Conservation (phyloP, 2,113 vertebrate species). For the Ctenomys sociabilis region DNA sequence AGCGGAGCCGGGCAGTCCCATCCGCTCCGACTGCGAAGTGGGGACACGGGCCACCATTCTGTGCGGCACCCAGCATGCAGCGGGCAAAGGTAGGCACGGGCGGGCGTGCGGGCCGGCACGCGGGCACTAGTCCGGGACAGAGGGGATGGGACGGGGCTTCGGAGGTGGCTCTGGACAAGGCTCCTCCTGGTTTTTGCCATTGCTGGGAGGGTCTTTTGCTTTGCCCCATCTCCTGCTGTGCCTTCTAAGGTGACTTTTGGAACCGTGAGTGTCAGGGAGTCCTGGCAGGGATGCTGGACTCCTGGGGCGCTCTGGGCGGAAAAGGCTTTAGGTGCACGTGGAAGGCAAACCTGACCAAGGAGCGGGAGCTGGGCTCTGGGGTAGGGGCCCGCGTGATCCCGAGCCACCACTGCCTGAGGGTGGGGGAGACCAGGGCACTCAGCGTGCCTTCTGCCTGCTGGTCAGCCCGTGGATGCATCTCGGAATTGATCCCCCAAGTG, state of each 20-base stretch:
- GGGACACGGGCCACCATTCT: background rate
- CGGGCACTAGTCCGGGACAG: background rate
- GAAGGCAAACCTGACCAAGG: background rate
- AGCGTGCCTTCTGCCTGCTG: background rate
- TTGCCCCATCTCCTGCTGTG: background rate
- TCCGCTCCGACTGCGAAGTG: background rate
- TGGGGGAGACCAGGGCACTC: accelerated
- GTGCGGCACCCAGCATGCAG: slow-evolving; percentile 76
- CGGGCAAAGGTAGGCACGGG: slow-evolving; percentile 60
- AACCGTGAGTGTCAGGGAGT: slow-evolving; percentile 2
- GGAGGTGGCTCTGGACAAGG: background rate
- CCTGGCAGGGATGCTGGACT: background rate
- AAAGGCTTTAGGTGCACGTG: background rate
- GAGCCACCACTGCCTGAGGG: background rate
- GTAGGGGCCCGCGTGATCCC: background rate
- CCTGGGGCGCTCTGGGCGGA: background rate
- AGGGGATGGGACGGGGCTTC: background rate
- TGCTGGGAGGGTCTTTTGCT: background rate
- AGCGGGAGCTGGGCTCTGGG: background rate
- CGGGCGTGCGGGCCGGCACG: too few species aligned
- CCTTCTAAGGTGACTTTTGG: background rate
- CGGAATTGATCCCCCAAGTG: background rate
- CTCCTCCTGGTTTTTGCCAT: background rate
- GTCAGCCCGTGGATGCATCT: background rate
- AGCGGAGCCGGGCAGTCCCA: slow-evolving; percentile 23